A percentile compares a stretch with the other conserved stretches of the same genome.
Conservation (phyloP, 2,797 vertebrate species). For the Enteromius thamalakanensis region DNA sequence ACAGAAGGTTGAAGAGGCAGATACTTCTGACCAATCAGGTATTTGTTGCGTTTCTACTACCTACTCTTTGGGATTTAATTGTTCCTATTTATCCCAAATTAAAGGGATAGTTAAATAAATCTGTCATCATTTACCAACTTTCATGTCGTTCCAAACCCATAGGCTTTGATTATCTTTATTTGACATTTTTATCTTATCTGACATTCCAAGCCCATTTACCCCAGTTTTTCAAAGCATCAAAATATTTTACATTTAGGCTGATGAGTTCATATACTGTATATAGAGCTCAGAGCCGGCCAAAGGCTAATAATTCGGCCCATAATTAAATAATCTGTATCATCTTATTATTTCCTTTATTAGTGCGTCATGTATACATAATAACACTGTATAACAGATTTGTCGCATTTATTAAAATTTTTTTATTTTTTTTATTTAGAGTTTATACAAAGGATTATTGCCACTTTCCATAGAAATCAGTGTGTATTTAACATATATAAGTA, state of each 20-base stretch:
- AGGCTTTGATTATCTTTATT: background rate
- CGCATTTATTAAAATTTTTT: too few relatives aligned
- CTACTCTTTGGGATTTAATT: background rate
- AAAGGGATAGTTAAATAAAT: background rate
- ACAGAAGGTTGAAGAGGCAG: conserved; percentile 73
- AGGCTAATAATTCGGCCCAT: background rate
- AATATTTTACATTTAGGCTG: background rate
- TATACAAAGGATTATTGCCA: background rate
- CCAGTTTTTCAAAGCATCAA: background rate
- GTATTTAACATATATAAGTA: background rate
- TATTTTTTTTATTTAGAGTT: too few relatives aligned
- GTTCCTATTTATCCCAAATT: background rate
- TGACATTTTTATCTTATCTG: too few relatives aligned
- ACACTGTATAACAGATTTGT: too few relatives aligned
- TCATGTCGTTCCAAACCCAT: background rate
- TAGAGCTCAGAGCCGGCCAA: too few relatives aligned
- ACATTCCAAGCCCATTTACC: background rate
- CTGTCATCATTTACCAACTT: background rate
- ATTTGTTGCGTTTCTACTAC: conserved; percentile 1
- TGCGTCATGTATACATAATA: too few relatives aligned
- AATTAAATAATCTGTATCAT: too few relatives aligned
- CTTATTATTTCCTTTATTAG: too few relatives aligned
- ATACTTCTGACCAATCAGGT: conserved; percentile 74
- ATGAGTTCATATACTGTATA: background rate
- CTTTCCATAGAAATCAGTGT: background rate